Evolutionary conservation across 2,113 vertebrate species (phyloP), one percentile per base, ranked within the genome.

Genomic region (Zeus faber): DNA sequence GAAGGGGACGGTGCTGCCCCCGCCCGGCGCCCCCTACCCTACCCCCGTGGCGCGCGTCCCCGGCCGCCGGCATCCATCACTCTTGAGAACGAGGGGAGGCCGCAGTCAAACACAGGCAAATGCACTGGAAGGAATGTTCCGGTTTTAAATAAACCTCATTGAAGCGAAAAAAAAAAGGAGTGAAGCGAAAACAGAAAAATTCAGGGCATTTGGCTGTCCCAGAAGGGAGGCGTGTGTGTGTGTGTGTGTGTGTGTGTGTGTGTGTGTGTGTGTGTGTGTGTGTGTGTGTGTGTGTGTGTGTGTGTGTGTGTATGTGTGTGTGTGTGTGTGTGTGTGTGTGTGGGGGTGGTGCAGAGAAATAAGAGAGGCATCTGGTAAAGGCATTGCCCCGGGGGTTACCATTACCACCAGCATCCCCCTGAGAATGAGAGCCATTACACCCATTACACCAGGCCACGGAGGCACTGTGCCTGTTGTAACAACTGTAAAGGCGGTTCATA

Each of bases 51-150:
- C 70, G 49, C 82, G 68, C 39, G 70, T 84, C 84, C 79, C 76
- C 76, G 75, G 76, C 66, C 64, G 45, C 54, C 60, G 29, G 62
- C 58, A 80, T 87, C 79, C 85, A 87, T 89, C 81, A 80, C 65
- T 68, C 74, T 85, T 70, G 70, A 84, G 69, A 77, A 79, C 51
- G 6, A 53, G 55, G 77, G 65, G 77, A 79, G 81, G 74, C 60
- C 76, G 50, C 60, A 83, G 85, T 87, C 80, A 83, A 85, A 77
- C 37, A 33, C 76, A 77, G 85, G 84, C 77, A 79, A 82, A 85
- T 69, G 75, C 72, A 77, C 76, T 76, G 69, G 76, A 75, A 83
- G 77, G 85, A 89, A 89, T 89, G 88, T 89, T 88, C 83, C 77
- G 65, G 59, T 74, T 87, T 85, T 83, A 87, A 91, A 82, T 88